Evolutionary conservation across 2,113 vertebrate species (phyloP).

Genomic region (Circaetus cinerascens): DNA sequence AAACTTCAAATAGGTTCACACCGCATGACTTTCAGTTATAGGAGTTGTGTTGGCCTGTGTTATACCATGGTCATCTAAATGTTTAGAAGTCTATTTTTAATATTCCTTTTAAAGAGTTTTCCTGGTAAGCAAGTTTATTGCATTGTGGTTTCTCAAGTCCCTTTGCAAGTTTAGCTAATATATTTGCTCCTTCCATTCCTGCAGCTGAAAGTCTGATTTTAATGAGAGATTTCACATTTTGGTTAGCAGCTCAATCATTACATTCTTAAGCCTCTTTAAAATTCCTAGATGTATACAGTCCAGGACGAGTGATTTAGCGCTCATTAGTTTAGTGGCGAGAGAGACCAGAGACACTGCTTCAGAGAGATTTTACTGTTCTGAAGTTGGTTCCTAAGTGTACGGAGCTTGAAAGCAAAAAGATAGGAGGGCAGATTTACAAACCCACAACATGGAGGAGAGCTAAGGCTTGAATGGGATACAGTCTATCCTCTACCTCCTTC

Average conservation of each 20-base stretch:
- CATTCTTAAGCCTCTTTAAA: slow-evolving; percentile 31
- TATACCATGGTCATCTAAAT: background rate
- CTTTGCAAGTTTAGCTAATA: background rate
- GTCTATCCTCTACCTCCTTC: background rate
- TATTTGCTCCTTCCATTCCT: background rate
- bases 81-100: background rate
- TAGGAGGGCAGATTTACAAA: background rate
- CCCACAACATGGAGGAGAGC: background rate
- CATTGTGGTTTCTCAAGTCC: background rate
- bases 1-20: background rate
- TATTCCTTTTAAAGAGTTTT: background rate
- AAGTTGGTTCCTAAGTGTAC: background rate
- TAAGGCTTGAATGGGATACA: background rate
- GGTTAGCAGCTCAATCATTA: background rate
- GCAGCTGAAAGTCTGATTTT: background rate
- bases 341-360: background rate
- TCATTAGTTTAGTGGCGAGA: background rate
- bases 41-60: background rate
- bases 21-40: background rate
- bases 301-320: background rate
- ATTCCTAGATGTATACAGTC: background rate
- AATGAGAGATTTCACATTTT: background rate
- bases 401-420: background rate
- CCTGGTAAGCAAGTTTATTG: background rate
- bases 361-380: background rate